A percentile compares a stretch with the other conserved stretches of the same genome.
Evolutionary conservation across 1,140 invertebrate genomes (phyloP).

Genomic region (Drosophila ercepeae): DNA sequence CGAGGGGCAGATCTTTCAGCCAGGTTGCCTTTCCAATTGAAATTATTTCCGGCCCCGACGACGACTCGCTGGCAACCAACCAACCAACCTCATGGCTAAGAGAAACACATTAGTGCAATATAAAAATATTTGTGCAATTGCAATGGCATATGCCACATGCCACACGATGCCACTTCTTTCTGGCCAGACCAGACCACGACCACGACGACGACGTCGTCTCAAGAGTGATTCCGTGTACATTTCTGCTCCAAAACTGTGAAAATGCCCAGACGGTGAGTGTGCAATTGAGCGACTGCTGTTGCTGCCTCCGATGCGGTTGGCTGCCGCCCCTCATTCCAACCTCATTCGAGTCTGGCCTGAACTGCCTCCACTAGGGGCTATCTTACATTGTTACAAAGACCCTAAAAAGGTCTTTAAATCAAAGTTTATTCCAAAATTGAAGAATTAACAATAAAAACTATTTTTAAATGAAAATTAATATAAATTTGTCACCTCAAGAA

Average conservation of each 20-base stretch:
- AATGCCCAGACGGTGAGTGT: constrained; percentile 77
- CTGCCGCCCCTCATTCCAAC: constrained; percentile 1
- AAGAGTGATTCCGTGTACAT: constrained; percentile 51
- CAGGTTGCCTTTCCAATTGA: constrained; percentile 38
- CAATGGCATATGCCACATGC: constrained; percentile 62
- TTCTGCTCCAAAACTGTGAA: constrained; percentile 47
- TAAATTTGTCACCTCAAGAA: too few relatives aligned
- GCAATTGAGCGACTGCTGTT: constrained; percentile 68
- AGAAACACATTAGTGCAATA: constrained; percentile 39
- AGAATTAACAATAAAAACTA: too few relatives aligned
- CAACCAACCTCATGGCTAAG: not conserved
- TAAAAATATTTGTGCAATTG: constrained; percentile 61
- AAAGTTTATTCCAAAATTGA: too few relatives aligned
- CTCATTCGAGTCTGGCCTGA: constrained; percentile 8
- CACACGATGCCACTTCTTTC: constrained; percentile 45
- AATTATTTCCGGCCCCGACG: constrained; percentile 31
- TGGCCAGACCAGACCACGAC: not conserved
- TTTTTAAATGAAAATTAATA: too few relatives aligned
- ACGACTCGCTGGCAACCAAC: constrained; percentile 9
- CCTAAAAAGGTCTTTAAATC: too few relatives aligned
- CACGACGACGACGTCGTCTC: constrained; percentile 51
- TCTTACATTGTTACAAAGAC: not conserved
- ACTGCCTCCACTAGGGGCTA: not conserved
- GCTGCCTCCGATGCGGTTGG: constrained; percentile 22
- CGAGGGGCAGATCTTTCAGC: constrained; percentile 22